Evolutionary conservation across 2,797 vertebrate genomes (phyloP).

Genomic region (Nyctibius grandis): DNA sequence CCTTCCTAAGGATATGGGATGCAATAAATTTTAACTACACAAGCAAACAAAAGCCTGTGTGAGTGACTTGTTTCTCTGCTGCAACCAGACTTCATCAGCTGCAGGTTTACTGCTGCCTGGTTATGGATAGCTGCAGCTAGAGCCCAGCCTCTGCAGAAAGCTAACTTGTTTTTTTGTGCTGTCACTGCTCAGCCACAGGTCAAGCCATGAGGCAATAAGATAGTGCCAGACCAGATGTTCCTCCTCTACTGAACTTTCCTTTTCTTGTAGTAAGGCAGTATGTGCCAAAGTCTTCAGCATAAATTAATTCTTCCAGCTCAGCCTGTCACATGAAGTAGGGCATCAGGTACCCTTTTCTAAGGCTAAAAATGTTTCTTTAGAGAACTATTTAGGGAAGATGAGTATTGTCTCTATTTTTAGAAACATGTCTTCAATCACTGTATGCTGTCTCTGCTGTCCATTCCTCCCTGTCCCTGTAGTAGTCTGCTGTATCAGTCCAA

Average conservation of each 20-base stretch:
- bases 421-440: not conserved
- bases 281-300: not conserved
- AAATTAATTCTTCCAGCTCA: not conserved
- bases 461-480: not conserved
- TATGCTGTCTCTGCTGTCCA: not conserved
- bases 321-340: not conserved
- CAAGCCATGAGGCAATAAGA: not conserved
- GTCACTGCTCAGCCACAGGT: not conserved
- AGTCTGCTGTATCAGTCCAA: not conserved
- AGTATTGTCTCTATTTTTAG: not conserved
- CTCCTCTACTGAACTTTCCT: not conserved
- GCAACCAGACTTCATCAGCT: not conserved
- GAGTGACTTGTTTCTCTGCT: not conserved
- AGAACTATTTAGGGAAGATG: not conserved
- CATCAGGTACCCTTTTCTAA: not conserved
- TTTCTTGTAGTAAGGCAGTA: not conserved
- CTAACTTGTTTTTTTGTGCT: not conserved
- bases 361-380: not conserved
- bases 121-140: not conserved
- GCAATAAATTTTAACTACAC: conserved; percentile 44
- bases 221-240: not conserved
- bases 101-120: not conserved
- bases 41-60: not conserved
- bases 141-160: not conserved
- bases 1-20: not conserved